phyloP scores from a whole-genome alignment of 92 coral and sea anemone genomes.

The Zoanthus solanderi region DNA sequence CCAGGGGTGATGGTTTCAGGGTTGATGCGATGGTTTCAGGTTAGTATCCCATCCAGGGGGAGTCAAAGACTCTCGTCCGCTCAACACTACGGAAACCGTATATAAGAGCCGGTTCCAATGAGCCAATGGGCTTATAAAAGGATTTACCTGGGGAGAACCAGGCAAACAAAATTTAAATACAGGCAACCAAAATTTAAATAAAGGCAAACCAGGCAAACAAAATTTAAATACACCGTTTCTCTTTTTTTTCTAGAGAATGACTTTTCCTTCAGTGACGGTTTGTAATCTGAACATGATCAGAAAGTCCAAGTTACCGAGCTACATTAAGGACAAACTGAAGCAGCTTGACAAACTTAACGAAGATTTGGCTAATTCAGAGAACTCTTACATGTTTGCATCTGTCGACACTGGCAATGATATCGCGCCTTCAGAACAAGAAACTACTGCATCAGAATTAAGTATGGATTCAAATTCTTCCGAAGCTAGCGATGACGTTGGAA shows the following conservation, averaged over 20 bases:
- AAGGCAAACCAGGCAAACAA: too few species aligned
- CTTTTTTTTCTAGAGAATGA: conserved; percentile 58
- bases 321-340: conserved; percentile 27
- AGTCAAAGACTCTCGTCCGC: too few species aligned
- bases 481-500: neutral
- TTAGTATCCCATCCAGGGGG: too few species aligned
- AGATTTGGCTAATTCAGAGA: neutral
- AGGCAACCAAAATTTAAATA: too few species aligned
- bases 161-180: too few species aligned
- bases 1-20: too few species aligned
- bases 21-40: too few species aligned
- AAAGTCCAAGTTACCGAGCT: conserved; percentile 36
- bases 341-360: neutral
- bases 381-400: neutral
- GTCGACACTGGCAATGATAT: neutral
- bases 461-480: neutral
- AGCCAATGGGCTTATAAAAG: too few species aligned
- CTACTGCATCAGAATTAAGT: neutral
- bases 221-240: neutral
- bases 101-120: too few species aligned
- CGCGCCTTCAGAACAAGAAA: conserved; percentile 6
- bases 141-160: too few species aligned
- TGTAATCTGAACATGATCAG: conserved; percentile 91
- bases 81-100: too few species aligned
- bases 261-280: conserved; percentile 87